Conservation (phyloP, 1,140 invertebrate species). For the Lutraria rhynchaena region DNA sequence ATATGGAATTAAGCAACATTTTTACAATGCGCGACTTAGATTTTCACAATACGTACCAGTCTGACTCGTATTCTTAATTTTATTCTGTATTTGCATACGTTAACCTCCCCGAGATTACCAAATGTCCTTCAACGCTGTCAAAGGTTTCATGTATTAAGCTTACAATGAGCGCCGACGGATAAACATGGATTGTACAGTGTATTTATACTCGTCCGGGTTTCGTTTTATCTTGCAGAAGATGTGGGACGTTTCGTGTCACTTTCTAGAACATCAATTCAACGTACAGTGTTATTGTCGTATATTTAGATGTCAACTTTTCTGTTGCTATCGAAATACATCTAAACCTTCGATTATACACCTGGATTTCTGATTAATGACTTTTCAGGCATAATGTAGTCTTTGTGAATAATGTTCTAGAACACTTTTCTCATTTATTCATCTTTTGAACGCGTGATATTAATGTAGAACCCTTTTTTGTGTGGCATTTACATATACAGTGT, state of each 20-base stretch:
- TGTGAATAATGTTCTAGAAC: too few relatives aligned
- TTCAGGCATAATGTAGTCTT: too few relatives aligned
- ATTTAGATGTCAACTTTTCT: conserved; percentile 21
- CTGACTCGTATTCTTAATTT: neutral
- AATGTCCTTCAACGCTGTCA: neutral
- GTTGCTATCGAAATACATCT: conserved; percentile 20
- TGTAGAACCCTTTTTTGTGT: too few relatives aligned
- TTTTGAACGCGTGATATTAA: too few relatives aligned
- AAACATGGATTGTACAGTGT: conserved; percentile 1
- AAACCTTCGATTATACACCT: too few relatives aligned
- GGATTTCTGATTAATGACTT: too few relatives aligned
- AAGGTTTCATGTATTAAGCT: conserved; percentile 13
- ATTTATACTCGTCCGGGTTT: conserved; percentile 13
- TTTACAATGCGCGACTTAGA: too few relatives aligned
- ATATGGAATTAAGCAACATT: too few relatives aligned
- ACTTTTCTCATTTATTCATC: too few relatives aligned
- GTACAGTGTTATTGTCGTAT: neutral
- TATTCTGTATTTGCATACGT: conserved; percentile 5
- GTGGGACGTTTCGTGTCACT: conserved; percentile 31
- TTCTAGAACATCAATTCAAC: conserved; percentile 27
- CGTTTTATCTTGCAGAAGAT: conserved; percentile 8
- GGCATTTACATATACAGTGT: too few relatives aligned
- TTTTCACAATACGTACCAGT: conserved; percentile 1
- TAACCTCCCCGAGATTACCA: neutral
- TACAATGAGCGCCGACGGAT: neutral